phyloP scores from a whole-genome alignment of 1,140 invertebrate genomes.

The Polypedilum pembai region DNA sequence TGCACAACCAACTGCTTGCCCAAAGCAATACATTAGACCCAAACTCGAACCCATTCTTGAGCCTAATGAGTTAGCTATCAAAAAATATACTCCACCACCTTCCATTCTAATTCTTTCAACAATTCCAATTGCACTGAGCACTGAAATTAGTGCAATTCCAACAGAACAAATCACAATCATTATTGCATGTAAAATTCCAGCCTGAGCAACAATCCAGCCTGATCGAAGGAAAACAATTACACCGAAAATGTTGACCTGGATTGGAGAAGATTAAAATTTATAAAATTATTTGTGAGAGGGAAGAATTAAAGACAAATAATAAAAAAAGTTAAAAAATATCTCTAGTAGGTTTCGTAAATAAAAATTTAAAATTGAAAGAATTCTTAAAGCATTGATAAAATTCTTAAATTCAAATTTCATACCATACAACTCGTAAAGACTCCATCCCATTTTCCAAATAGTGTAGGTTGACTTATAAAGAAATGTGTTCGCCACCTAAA shows the following conservation, averaged over 20 bases:
- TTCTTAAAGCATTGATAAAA: too few relatives aligned
- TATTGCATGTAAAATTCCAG: conserved; percentile 80
- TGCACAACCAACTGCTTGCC: conserved; percentile 92
- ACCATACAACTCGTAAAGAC: conserved; percentile 67
- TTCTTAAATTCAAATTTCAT: too few relatives aligned
- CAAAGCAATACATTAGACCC: conserved; percentile 91
- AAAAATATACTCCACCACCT: conserved; percentile 92
- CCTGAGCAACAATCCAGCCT: conserved; percentile 95
- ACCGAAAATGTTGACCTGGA: conserved; percentile 92
- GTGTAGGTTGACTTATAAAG: conserved; percentile 84
- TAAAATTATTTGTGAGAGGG: too few relatives aligned
- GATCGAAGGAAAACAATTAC: conserved; percentile 93
- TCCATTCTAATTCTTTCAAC: conserved; percentile 90
- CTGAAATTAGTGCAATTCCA: conserved; percentile 78
- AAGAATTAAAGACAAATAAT: background rate
- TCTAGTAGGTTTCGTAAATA: background rate
- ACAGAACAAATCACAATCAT: conserved; percentile 76
- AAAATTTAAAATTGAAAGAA: too few relatives aligned
- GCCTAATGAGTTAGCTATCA: conserved; percentile 88
- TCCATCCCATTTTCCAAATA: conserved; percentile 97
- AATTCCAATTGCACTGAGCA: conserved; percentile 89
- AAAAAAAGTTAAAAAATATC: background rate
- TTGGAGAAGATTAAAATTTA: too few relatives aligned
- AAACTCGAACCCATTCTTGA: conserved; percentile 85
- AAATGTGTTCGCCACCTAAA: conserved; percentile 89